These are phyloP conservation scores for Dicranocentrus wangi DNA, from an alignment of 2,888 invertebrate genomes.

Conservation along the genomic window DNA sequence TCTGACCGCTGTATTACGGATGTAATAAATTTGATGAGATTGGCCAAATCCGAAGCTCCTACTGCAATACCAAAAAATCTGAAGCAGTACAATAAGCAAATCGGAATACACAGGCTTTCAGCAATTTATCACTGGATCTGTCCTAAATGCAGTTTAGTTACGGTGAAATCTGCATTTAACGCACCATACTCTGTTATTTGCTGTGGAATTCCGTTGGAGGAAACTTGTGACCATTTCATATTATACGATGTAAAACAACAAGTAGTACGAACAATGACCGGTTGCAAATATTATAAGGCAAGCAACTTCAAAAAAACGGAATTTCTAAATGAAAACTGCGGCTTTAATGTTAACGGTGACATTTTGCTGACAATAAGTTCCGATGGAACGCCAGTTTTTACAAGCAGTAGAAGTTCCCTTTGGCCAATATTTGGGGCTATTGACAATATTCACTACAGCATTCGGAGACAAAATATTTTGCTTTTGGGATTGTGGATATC, in stretches of 20 bases:
- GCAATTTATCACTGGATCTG: conserved; percentile 4
- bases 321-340: background rate
- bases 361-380: conserved; percentile 9
- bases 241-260: background rate
- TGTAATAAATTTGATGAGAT: background rate
- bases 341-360: background rate
- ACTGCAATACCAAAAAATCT: too few relatives aligned
- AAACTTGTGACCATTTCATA: background rate
- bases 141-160: background rate
- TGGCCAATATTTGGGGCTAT: conserved; percentile 7
- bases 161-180: background rate
- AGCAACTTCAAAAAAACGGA: background rate
- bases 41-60: background rate
- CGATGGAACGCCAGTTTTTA: conserved; percentile 26
- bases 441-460: background rate
- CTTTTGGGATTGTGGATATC: conserved; percentile 20
- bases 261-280: background rate
- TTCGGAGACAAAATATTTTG: background rate
- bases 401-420: conserved; percentile 12
- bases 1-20: background rate
- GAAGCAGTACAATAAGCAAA: background rate
- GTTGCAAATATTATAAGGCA: too few relatives aligned
- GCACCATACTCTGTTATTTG: background rate
- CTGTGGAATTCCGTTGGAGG: background rate
- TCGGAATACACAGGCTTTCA: background rate